Base-by-base conservation (phyloP, 2,888 invertebrate genomes). In the Amblyteles armatorius region DNA sequence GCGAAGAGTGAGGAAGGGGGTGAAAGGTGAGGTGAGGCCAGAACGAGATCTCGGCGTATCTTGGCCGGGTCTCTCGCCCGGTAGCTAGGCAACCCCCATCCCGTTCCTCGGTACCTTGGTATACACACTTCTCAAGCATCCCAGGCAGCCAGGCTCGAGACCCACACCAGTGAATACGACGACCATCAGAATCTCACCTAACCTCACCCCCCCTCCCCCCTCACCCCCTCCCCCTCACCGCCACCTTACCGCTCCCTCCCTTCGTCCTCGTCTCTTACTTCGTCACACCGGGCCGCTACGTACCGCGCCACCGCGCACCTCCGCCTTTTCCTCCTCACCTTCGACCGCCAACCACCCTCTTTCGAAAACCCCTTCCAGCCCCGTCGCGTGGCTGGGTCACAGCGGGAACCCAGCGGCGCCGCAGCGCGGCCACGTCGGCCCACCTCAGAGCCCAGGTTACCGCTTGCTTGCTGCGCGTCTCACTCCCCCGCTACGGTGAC, bases 61-160 rank as follows among this genome's bases (percentile, higher is more conserved):
- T 93, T 93, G 93, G 93, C 93, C 93, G 93, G 94, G 94, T 93
- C 93, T 93, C 93, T 16, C 44, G 44, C 91, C 89, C 91, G 92
- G 94, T 93, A 94, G 93, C 93, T 93, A 93, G 94, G 94, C 94
- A 94, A 94, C 94, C 93, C 91, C 90, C 82, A 84, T 81, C 86
- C 85, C 87, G 85, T 88, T 83, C 88, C 81, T 16, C 13, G 44
- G 13, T 87, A 76, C 73, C 87, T 87, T 48, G 48, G 79, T 77
- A 79, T 76, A 85, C 67, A 79, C 76, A 77, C 85, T 85, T 68
- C 76, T 86, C 83, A 85, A 85, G 85, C 79, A 79, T 82, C 85
- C 85, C 85, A 76, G 81, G 84, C 79, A 79, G 44, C 83, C 79
- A 73, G 80, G 78, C 60, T 67, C 52, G 69, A 50, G 63, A 26